Conservation (phyloP, 2,113 vertebrate genomes). For the Osmerus eperlanus region DNA sequence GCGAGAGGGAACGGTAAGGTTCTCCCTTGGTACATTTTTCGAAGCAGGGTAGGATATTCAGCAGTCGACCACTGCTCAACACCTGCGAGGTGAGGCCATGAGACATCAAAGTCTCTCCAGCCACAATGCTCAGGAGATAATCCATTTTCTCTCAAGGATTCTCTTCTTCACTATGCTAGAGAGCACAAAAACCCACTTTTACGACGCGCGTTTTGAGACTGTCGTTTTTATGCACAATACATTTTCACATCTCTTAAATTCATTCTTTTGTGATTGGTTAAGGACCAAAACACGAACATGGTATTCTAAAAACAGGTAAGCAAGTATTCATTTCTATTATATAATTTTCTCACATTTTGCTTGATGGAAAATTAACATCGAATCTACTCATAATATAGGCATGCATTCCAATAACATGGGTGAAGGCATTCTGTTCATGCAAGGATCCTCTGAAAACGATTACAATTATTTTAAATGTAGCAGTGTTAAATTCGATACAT, state of each 20-base stretch:
- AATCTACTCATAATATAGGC: no score
- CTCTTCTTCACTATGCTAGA: conserved; percentile 37
- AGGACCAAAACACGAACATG: conserved; percentile 6
- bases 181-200: conserved; percentile 35
- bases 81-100: conserved; percentile 68
- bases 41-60: conserved; percentile 42
- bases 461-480: no score
- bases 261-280: not conserved
- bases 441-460: no score
- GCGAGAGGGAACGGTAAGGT: conserved; percentile 42
- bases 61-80: conserved; percentile 57
- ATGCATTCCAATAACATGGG: no score
- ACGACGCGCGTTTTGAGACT: conserved; percentile 32
- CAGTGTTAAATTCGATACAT: no score
- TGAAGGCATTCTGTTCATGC: no score
- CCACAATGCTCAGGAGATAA: conserved; percentile 51
- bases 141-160: conserved; percentile 54
- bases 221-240: conserved; percentile 27
- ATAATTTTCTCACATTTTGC: no score
- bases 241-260: not conserved
- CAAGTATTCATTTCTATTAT: no score
- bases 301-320: no score
- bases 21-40: conserved; percentile 54
- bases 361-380: no score
- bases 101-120: conserved; percentile 60